phyloP scores from a whole-genome alignment of 2,113 vertebrate genomes.

The Lamprotornis superbus region DNA sequence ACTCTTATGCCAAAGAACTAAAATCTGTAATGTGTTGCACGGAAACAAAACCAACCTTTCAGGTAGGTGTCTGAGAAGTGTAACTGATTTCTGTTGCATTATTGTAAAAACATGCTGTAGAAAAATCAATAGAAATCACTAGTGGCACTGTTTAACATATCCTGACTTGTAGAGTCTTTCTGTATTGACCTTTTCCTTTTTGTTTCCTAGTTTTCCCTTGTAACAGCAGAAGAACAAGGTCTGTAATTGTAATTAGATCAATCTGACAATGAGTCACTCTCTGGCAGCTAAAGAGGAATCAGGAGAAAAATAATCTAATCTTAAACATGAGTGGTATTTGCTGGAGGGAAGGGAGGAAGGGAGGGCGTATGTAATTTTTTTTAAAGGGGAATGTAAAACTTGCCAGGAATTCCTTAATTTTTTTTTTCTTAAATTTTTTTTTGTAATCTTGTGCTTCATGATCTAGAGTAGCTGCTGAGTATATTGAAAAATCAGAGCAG shows the following conservation, averaged over 20 bases:
- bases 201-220: slow-evolving; percentile 12
- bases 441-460: neutral
- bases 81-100: neutral
- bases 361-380: slow-evolving; percentile 2
- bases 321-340: slow-evolving; percentile 61
- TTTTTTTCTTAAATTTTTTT: neutral
- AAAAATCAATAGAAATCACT: neutral
- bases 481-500: neutral
- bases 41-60: neutral
- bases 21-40: neutral
- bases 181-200: slow-evolving; percentile 40
- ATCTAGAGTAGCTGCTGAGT: neutral
- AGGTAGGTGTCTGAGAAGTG: neutral
- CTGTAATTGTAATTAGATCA: slow-evolving; percentile 56
- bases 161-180: neutral
- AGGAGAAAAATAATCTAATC: slow-evolving; percentile 61
- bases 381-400: slow-evolving; percentile 35
- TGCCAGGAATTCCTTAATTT: slow-evolving; percentile 29
- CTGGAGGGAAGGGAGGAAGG: slow-evolving; percentile 48
- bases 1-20: neutral
- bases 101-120: neutral
- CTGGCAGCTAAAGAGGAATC: slow-evolving; percentile 25
- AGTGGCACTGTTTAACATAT: neutral
- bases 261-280: slow-evolving; percentile 49
- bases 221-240: slow-evolving; percentile 26